These are phyloP conservation scores for Tachina fera DNA, from an alignment of 2,888 invertebrate species.

Conservation along the genomic window DNA sequence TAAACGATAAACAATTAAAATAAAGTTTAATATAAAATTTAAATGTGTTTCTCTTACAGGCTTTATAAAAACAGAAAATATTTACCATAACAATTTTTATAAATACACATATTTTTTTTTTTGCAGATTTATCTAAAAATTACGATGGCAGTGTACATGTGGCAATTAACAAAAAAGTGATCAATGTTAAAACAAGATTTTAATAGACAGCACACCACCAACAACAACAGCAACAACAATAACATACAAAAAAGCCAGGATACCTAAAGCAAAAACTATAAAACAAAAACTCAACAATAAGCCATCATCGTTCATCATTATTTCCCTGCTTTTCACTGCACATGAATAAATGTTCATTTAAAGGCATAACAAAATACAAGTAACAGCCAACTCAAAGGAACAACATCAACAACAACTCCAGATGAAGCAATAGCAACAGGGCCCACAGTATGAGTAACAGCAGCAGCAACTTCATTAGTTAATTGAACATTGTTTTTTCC, in stretches of 20 bases:
- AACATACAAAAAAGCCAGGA: background rate
- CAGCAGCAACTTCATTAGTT: conserved; percentile 65
- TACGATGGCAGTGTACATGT: conserved; percentile 38
- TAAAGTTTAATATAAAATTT: background rate
- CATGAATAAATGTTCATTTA: conserved; percentile 9
- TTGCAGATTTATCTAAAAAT: conserved; percentile 46
- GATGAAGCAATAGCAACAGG: conserved; percentile 9
- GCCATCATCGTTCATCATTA: conserved; percentile 71
- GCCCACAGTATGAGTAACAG: background rate
- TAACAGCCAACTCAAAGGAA: background rate
- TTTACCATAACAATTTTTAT: background rate
- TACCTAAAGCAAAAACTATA: conserved; percentile 26
- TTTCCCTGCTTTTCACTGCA: conserved; percentile 29
- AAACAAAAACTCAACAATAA: conserved; percentile 21
- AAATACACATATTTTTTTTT: background rate
- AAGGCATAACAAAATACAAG: conserved; percentile 24
- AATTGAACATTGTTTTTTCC: conserved; percentile 63
- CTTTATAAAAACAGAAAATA: background rate
- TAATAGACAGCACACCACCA: background rate
- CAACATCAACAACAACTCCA: background rate
- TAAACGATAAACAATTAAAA: background rate
- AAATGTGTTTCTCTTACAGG: background rate
- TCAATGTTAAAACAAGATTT: conserved; percentile 60
- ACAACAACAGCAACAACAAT: too few species aligned
- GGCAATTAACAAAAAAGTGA: conserved; percentile 62